Evolutionary conservation across 2,113 vertebrate species (phyloP), one percentile per base, ranked within the genome.

Genomic region (Perccottus glenii): DNA sequence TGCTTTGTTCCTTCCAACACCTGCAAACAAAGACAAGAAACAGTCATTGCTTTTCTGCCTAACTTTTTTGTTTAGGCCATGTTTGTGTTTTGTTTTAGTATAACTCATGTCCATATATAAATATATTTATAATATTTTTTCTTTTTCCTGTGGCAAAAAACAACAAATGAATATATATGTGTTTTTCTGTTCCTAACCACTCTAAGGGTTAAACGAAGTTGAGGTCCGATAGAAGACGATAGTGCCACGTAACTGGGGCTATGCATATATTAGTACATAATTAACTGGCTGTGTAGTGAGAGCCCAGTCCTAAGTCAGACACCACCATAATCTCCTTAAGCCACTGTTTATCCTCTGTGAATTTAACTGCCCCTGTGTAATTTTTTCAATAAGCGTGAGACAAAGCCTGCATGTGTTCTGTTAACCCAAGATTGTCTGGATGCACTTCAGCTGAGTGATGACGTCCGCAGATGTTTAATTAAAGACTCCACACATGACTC

Each of bases 391-490:
- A 38, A 40, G 6, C 58, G 19, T 49, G 35, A 59, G 64, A 60
- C 19, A 27, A 27, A 27, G 19, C 19, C 19, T 27, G 36, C 62
- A 40, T 42, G 52, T 50, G 51, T 64, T 12, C 52, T 36, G 65
- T 44, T 76, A 78, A 36, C 33, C 4, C 35, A 35, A 40, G 35
- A 19, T 12, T 43, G 48, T 62, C 5, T 53, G 33, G 38, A 19
- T 32, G 47, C 51, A 36, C 33, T 8, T 12, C 32, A n/a, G 62
- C 52, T 36, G 6, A 61, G 11, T 62, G 77, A 50, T 77, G 73
- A 69, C 3, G 44, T 50, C 67, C 60, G 64, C 70, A 88, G 70
- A 88, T 90, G 85, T 90, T 90, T 90, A 90, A 91, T 91, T 87
- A 87, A 90, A 83, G 81, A 84, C 70, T 65, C 57, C 32, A 75